Base-by-base conservation (phyloP, 2,797 vertebrate genomes). In the Chanos chanos region DNA sequence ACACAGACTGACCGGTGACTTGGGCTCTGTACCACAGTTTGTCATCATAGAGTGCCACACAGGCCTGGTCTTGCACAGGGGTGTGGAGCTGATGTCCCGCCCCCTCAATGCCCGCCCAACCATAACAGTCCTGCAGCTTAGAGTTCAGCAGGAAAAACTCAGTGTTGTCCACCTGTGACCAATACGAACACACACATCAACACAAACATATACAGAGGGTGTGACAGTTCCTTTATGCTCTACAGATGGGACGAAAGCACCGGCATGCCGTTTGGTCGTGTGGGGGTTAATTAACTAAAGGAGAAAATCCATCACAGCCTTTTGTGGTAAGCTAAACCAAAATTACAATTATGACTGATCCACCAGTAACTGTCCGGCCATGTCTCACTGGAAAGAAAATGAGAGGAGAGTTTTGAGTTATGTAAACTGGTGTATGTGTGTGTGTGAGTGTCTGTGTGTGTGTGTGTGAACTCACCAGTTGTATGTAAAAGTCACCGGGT, bases 401-500 rank as follows among this genome's bases (percentile, higher is more conserved):
- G n/a, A n/a, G 40, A 7, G 7, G 1, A 28, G 5, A 39, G 2
- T 33, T 33, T 24, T 37, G 2, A 7, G 2, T 31, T 7, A 44
- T 24, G 15, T 5, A 1, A 3, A 16, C 37, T 37, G 37, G 3
- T 66, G 12, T 22, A 13, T 34, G 2, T 21, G 5, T 5, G 13
- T 18, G 21, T 24, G 24, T 52, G 22, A 9, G 22, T 15, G 10
- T 44, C 19, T 60, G 31, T 12, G 24, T 50, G 27, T 47, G 10
- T 48, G 33, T 19, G 8, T 30, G 12, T 52, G 2, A 49, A 64
- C 61, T 37, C 27, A 71, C 74, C 16, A 66, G 25, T 48, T 88
- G 85, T 62, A 89, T 77, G 72, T 86, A 87, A 78, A 91, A 91
- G 73, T 91, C 81, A n/a, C 77, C 72, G 1, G 84, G 85, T 24